Conservation (phyloP, 1,140 invertebrate species). For the Artemia franciscana region DNA sequence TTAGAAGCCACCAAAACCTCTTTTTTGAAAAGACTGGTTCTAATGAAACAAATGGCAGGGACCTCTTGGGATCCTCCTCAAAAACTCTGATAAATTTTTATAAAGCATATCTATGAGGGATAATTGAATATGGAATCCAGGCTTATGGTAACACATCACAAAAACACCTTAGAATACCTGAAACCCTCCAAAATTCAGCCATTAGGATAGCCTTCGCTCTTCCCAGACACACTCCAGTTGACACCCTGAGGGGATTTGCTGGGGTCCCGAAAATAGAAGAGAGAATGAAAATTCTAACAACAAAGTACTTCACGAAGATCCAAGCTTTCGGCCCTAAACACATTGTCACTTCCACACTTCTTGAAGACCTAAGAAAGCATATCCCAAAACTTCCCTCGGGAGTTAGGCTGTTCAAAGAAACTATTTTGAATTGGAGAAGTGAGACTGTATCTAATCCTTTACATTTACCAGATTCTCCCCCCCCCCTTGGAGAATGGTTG, state of each 20-base stretch:
- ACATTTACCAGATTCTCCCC: too few species aligned
- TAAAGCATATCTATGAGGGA: neutral
- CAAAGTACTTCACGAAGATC: neutral
- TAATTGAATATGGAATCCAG: neutral
- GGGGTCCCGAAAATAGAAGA: neutral
- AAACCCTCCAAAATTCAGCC: neutral
- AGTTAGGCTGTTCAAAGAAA: too few species aligned
- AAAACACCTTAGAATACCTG: neutral
- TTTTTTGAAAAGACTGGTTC: neutral
- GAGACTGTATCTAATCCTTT: too few species aligned
- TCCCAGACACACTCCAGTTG: neutral
- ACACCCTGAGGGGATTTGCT: neutral
- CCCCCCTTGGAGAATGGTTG: too few species aligned
- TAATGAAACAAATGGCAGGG: neutral
- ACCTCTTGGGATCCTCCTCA: neutral
- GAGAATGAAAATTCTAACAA: neutral
- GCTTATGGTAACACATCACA: neutral
- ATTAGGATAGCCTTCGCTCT: neutral
- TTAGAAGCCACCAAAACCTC: neutral
- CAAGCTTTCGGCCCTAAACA: neutral
- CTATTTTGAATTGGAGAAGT: too few species aligned
- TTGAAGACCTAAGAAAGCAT: too few species aligned
- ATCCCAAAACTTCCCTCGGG: too few species aligned
- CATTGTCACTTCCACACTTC: too few species aligned
- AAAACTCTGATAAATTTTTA: neutral